Evolutionary conservation across 2,113 vertebrate genomes (phyloP), one percentile per base, ranked within the genome.

Genomic region (Laterallus jamaicensis): DNA sequence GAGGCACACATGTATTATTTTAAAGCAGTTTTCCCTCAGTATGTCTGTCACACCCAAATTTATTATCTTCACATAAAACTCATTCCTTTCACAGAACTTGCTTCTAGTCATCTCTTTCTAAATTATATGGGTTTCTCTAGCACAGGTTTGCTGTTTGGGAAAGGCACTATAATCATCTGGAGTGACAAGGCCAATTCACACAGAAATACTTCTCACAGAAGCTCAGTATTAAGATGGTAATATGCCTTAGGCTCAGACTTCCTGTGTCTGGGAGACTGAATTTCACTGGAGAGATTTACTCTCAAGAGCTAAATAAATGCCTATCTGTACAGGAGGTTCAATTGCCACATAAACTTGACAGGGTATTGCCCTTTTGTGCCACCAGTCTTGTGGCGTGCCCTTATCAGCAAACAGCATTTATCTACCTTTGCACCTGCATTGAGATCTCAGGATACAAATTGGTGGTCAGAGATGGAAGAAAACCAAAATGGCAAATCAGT

Each of bases 11-110:
- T 47, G 58, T 82, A 67, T 92, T 91, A 92, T 64, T 89, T 70
- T 95, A 82, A 93, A 95, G 62, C 19, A 40, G 32, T 75, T 93
- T 95, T 90, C 82, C 77, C 82, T 91, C 66, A 75, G 26, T 84
- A n/a, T 88, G 83, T 87, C 63, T 75, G 69, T 91, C 58, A 49
- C 87, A 80, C 82, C 68, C 67, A 71, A 86, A 82, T 90, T 86
- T 95, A 96, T 69, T 95, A 64, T 64, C 12, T 3, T 63, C 71
- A 67, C 73, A 73, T 87, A 93, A 95, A 93, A 71, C 42, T 88
- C n/a, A 88, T 68, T 95, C 56, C 42, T 92, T 87, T 81, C 79
- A 88, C 37, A 75, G 68, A 90, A 63, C 55, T 82, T 64, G 60
- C 31, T 93, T 93, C 71, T 76, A 75, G 52, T 42, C 4, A 0